Percentiles rank a stretch among this genome's conserved stretches.
Conservation (phyloP, 1,140 invertebrate species). For the Steinernema feltiae region DNA sequence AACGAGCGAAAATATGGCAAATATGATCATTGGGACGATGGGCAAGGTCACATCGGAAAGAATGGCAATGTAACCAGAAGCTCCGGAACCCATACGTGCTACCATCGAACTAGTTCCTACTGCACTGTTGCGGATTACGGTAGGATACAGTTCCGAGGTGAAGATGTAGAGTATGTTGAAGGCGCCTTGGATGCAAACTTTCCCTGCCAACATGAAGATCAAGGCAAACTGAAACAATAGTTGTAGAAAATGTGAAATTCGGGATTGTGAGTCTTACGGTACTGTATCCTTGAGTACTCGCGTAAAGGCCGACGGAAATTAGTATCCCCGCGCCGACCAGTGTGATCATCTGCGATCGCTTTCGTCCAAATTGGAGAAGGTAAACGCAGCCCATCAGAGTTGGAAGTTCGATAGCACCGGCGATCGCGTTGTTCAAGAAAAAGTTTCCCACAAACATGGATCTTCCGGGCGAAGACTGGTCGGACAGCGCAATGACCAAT, state of each 20-base stretch:
- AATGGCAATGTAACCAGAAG: conserved; percentile 42
- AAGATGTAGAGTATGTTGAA: conserved; percentile 58
- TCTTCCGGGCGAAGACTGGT: conserved; percentile 53
- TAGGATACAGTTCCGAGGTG: conserved; percentile 55
- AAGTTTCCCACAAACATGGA: conserved; percentile 54
- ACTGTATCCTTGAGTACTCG: conserved; percentile 40
- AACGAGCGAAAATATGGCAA: conserved; percentile 32
- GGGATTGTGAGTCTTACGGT: conserved; percentile 40
- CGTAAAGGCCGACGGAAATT: conserved; percentile 48
- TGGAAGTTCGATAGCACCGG: conserved; percentile 54
- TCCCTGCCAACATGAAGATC: conserved; percentile 54
- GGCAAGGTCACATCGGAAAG: conserved; percentile 41
- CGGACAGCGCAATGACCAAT: conserved; percentile 55
- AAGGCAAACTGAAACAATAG: conserved; percentile 39
- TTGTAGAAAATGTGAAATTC: not conserved
- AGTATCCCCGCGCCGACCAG: conserved; percentile 47
- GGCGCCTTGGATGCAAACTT: conserved; percentile 55
- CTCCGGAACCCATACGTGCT: conserved; percentile 40
- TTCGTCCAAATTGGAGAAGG: conserved; percentile 50
- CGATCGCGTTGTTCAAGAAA: conserved; percentile 57
- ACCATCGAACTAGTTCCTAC: conserved; percentile 39
- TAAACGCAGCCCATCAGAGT: conserved; percentile 52
- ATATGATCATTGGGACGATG: conserved; percentile 40
- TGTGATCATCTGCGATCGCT: conserved; percentile 56
- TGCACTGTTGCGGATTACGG: conserved; percentile 48